A percentile compares a stretch with the other conserved stretches of the same genome.
Conservation (phyloP, 2,113 vertebrate genomes). For the Camelus bactrianus region DNA sequence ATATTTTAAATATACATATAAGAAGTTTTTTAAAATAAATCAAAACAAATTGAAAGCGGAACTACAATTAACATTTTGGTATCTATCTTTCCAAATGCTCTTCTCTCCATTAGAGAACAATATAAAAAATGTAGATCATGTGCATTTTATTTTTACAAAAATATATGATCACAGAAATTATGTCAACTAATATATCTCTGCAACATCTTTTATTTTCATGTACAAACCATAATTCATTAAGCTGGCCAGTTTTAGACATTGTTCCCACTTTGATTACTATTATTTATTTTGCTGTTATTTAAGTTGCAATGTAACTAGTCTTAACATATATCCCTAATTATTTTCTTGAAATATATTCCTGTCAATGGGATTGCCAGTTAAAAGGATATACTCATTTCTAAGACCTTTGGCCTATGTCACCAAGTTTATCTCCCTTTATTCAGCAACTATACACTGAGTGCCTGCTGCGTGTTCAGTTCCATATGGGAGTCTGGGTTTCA, state of each 20-base stretch:
- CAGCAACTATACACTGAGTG: background rate
- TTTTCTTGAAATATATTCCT: slow-evolving; percentile 5
- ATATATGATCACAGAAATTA: background rate
- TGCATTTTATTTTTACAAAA: background rate
- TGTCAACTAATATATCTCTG: background rate
- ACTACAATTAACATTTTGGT: background rate
- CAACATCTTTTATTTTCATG: background rate
- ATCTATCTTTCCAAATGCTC: slow-evolving; percentile 24
- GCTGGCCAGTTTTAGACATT: background rate
- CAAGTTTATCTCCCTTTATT: background rate
- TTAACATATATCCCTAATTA: background rate
- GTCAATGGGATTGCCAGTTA: background rate
- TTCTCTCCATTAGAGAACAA: background rate
- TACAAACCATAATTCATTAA: background rate
- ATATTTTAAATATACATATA: background rate
- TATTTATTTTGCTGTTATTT: background rate
- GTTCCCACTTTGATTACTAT: background rate
- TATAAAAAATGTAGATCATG: background rate
- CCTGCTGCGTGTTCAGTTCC: background rate
- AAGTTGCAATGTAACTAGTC: background rate
- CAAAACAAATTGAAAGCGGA: slow-evolving; percentile 3
- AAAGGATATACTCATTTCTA: slow-evolving; percentile 4
- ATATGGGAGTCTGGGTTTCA: background rate
- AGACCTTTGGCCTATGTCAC: background rate
- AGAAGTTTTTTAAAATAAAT: background rate